Evolutionary conservation across 2,113 vertebrate genomes (phyloP), one percentile per base, ranked within the genome.

Genomic region (Sylvilagus bachmani): DNA sequence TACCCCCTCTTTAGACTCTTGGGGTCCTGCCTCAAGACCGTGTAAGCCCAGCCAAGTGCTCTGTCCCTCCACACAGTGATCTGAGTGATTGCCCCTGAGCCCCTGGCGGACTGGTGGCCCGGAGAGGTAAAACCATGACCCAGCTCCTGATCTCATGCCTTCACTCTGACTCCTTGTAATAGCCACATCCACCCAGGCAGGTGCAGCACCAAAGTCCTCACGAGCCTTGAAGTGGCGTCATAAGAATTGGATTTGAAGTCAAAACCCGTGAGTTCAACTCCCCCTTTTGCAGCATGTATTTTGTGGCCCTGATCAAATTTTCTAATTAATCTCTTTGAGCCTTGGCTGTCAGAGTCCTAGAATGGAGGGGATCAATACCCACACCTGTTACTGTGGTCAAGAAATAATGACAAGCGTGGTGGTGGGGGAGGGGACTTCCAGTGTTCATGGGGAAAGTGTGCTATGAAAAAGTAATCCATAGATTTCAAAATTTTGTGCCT

Each of bases 171-270:
- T 2, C n/a, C 69, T 19, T 51, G 9, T 49, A 36, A 62, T 9
- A 2, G 5, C 49, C 19, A 0, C 36, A 31, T 67, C 53, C 5
- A 0, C 9, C 1, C 3, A 6, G 24, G 22, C 24, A 19, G 17
- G 11, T 1, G 27, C 29, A 14, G 10, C 0, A 0, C 70, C 61
- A 0, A 19, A 58, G 25, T 38, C 62, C 29, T 80, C 38, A n/a
- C 9, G 31, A 11, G 58, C 3, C 29, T 71, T 33, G 49, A 58
- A 2, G 2, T 19, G 16, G 33, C 22, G 3, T 55, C 2, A 0
- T 90, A 11, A 70, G 53, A 92, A 29, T 14, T 58, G 22, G 19
- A 36, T 44, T 16, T 36, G 58, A 90, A 78, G 29, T 25, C 51
- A 36, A 53, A 91, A 79, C 36, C 71, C 17, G 1, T 3, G 0